Conservation (phyloP, 2,797 vertebrate genomes). For the Oophaga sylvatica region DNA sequence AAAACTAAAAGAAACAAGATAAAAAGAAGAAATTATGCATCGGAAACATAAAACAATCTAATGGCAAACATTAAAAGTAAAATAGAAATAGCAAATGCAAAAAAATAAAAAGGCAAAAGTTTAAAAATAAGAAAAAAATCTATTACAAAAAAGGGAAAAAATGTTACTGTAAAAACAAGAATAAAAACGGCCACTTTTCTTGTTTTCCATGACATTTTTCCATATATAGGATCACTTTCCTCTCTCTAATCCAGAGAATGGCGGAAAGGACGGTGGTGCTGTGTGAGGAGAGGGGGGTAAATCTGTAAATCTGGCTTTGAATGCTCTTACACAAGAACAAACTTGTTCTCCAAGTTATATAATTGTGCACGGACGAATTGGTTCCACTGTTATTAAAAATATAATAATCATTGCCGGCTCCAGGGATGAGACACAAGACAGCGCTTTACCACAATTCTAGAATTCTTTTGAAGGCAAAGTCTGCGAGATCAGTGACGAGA, state of each 20-base stretch:
- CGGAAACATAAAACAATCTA: no score
- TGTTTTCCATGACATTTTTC: constrained; percentile 4
- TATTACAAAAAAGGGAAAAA: background rate
- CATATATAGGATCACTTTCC: background rate
- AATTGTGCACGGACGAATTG: constrained; percentile 49
- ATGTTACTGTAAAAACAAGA: background rate
- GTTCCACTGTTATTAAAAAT: constrained; percentile 57
- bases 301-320: background rate
- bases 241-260: background rate
- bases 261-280: background rate
- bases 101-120: background rate
- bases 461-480: constrained; percentile 49
- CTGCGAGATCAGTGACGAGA: constrained; percentile 41
- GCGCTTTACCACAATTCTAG: constrained; percentile 23
- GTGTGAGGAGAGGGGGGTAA: background rate
- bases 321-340: constrained; percentile 21
- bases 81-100: background rate
- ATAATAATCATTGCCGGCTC: constrained; percentile 44
- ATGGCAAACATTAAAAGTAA: no score
- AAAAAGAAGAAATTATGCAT: no score
- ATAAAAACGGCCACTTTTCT: background rate
- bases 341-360: constrained; percentile 44
- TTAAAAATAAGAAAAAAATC: background rate
- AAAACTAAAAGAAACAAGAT: no score
- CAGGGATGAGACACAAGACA: constrained; percentile 34